Base-by-base conservation (phyloP, 2,888 invertebrate genomes). In the Marasmarcha lunaedactyla region DNA sequence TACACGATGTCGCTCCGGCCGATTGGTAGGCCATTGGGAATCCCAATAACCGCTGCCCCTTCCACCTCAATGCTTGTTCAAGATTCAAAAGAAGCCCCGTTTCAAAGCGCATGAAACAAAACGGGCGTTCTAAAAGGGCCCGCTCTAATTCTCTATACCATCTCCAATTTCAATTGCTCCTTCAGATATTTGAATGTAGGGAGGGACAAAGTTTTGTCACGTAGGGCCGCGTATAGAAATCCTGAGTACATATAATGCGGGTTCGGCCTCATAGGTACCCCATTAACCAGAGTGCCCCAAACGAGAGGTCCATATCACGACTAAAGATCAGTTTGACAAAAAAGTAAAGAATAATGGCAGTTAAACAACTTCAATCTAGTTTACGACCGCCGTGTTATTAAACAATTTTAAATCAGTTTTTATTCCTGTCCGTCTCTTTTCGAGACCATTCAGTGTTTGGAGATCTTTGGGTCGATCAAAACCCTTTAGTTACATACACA, bases 161-260 rank as follows among this genome's bases (percentile, higher is more conserved):
- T 81, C 81, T 83, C 83, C 79, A 71, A 81, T 83, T 83, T 83
- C 83, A 83, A 83, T 83, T 81, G 81, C 83, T 83, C 74, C 83
- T 83, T 81, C 78, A 83, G 76, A 81, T 14, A 77, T 83, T 79
- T 83, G 79, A 79, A 81, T 79, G 74, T 73, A 63, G 83, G 81
- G 79, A 79, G 83, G 83, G 79, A 78, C 74, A 71, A 72, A 77
- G 72, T 78, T 76, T 78, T 81, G 79, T 78, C 83, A 79, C 81
- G 79, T 81, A 78, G 78, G 79, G 78, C 68, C 76, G 66, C 52
- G 59, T 70, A 77, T 74, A 72, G 71, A 71, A 71, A 68, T 63
- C 51, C 52, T 20, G 66, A 59, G 63, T 62, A 68, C 68, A 78
- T 67, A 76, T 72, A 81, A 81, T 79, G 74, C 79, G 78, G 79